Evolutionary conservation across 2,113 vertebrate species (phyloP).

Genomic region (Corythoichthys intestinalis): DNA sequence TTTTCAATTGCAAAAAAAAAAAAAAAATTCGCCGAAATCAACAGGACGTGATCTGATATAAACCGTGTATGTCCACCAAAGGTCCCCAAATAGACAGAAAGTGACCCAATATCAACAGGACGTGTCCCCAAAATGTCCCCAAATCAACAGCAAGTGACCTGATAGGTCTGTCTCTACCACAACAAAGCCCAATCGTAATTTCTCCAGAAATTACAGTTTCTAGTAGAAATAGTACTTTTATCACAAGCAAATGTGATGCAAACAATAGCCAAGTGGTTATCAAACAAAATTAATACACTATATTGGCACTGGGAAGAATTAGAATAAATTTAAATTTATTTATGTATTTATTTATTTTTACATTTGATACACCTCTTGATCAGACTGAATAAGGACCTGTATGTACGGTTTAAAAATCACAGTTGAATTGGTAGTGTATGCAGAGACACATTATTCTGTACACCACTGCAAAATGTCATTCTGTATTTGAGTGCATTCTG

Average conservation of each 20-base stretch:
- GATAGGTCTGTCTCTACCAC: too few relatives aligned
- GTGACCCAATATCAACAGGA: too few relatives aligned
- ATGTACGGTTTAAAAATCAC: constrained; percentile 49
- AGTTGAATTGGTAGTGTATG: constrained; percentile 31
- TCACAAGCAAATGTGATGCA: constrained; percentile 35
- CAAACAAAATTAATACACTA: constrained; percentile 28
- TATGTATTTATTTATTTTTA: constrained; percentile 33
- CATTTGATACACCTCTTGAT: constrained; percentile 52
- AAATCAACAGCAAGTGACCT: too few relatives aligned
- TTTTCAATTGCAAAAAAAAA: too few relatives aligned
- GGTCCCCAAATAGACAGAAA: too few relatives aligned
- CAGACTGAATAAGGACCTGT: constrained; percentile 34
- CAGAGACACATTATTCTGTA: constrained; percentile 38
- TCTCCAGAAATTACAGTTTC: too few relatives aligned
- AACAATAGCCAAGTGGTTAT: constrained; percentile 42
- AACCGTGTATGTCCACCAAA: too few relatives aligned
- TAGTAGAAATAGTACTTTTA: background rate
- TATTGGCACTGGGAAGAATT: constrained; percentile 35
- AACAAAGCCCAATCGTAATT: too few relatives aligned
- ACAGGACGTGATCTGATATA: too few relatives aligned
- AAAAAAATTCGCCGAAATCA: too few relatives aligned
- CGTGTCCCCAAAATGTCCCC: too few relatives aligned
- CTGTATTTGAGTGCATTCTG: constrained; percentile 47
- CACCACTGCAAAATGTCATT: constrained; percentile 53
- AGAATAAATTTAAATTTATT: constrained; percentile 33